Evolutionary conservation across 2,113 vertebrate species (phyloP), one percentile per base, ranked within the genome.

Genomic region (Pelmatolapia mariae): DNA sequence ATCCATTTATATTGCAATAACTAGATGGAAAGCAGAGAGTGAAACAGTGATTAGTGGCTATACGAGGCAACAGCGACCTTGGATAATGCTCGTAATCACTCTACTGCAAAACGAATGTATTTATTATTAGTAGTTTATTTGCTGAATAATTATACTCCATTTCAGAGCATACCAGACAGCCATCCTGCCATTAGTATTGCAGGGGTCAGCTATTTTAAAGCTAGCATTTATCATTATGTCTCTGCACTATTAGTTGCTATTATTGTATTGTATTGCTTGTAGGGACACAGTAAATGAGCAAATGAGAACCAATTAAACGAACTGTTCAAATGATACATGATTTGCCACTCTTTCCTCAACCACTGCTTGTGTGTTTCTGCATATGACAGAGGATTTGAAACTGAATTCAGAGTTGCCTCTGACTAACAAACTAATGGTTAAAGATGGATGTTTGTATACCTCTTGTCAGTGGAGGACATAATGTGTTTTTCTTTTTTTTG

Each of bases 81-180:
- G n/a, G 81, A 91, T 96, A 94, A 96, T 91, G 93, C 94, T 95
- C 93, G 87, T 94, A 87, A 94, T 92, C 87, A 94, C 88, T 87
- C 59, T 22, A 19, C 83, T 85, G 87, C 68, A 86, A 94, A 95
- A 96, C 87, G 38, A 95, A 96, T 94, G 91, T 91, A 93, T 96
- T 95, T 94, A 94, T 94, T 93, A 95, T 96, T 86, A 95, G 87
- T 93, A 91, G 95, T 96, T 95, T 93, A 96, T 95, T 89, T 91
- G 81, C 84, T 84, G 89, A 96, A 96, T 95, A 95, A 96, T 95
- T 95, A 96, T 71, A 57, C 81, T 90, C 36, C 43, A 78, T 93
- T 93, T 95, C 92, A 84, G 92, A 82, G 88, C 63, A 79, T 11
- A 89, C 54, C 43, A 90, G 92, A 94, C 86, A 81, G 89, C 90